Percentiles rank a stretch among this genome's conserved stretches.
Evolutionary conservation across 1,140 invertebrate genomes (phyloP).

Genomic region (Mylabris phalerata): DNA sequence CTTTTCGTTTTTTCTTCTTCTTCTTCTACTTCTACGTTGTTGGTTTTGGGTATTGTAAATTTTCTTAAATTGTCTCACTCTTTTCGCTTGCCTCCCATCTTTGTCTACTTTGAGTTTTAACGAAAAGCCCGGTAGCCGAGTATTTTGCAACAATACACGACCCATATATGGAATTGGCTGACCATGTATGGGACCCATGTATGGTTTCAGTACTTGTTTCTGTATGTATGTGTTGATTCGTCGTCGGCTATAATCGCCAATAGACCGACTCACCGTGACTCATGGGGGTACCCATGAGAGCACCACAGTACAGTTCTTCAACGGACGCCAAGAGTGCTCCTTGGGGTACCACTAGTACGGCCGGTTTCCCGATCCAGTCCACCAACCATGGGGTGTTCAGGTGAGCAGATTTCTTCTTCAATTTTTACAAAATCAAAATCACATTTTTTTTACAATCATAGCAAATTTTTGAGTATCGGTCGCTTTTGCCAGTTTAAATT

Average conservation of each 20-base stretch:
- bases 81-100: constrained; percentile 7
- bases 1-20: not conserved
- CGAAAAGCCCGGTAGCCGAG: constrained; percentile 33
- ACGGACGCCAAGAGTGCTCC: constrained; percentile 12
- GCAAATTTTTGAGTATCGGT: no score
- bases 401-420: no score
- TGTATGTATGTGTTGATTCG: no score
- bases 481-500: no score
- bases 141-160: constrained; percentile 32
- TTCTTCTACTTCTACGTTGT: not conserved
- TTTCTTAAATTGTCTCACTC: no score
- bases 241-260: constrained; percentile 30
- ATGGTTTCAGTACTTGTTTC: not conserved
- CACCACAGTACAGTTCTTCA: constrained; percentile 20
- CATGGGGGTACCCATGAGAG: constrained; percentile 16
- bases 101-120: constrained; percentile 20
- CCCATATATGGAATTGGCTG: constrained; percentile 35
- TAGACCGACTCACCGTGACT: constrained; percentile 29
- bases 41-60: no score
- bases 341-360: constrained; percentile 3
- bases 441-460: no score
- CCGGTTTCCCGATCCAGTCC: not conserved
- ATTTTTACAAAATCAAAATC: no score
- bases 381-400: no score
- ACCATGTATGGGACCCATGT: constrained; percentile 36